A percentile compares a stretch with the other conserved stretches of the same genome.
phyloP scores from a whole-genome alignment of 2,888 invertebrate genomes.

The Gandaritis pyraliata region DNA sequence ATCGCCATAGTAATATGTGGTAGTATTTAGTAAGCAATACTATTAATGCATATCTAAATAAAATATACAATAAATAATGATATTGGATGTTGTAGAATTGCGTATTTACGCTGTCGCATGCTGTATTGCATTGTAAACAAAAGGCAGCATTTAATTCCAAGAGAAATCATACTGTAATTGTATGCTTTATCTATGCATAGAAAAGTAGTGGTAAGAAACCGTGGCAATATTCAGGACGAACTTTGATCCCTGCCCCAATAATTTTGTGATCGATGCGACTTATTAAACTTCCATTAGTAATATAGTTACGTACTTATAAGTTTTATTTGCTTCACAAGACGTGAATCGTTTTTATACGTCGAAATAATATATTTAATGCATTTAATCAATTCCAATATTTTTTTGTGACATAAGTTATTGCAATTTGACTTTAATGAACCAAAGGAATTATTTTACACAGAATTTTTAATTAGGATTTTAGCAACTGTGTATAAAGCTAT shows the following conservation, averaged over 20 bases:
- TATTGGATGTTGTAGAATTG: too few relatives aligned
- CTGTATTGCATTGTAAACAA: too few relatives aligned
- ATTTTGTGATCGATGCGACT: constrained; percentile 41
- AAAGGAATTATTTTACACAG: constrained; percentile 36
- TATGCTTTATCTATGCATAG: too few relatives aligned
- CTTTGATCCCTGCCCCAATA: constrained; percentile 31
- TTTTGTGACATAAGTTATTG: constrained; percentile 20
- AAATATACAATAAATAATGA: too few relatives aligned
- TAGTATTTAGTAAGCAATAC: too few relatives aligned
- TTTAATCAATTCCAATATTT: constrained; percentile 35
- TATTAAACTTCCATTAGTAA: constrained; percentile 35
- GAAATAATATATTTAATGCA: constrained; percentile 19
- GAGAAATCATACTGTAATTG: neutral
- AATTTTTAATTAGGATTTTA: constrained; percentile 19
- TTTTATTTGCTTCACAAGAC: constrained; percentile 18
- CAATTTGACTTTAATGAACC: constrained; percentile 33
- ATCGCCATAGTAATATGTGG: too few relatives aligned
- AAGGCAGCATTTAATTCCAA: too few relatives aligned
- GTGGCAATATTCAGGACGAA: constrained; percentile 22
- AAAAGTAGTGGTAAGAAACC: neutral
- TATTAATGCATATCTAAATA: too few relatives aligned
- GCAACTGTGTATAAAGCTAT: constrained; percentile 32
- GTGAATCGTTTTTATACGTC: neutral
- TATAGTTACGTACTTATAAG: constrained; percentile 24
- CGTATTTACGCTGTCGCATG: too few relatives aligned